phyloP scores from a whole-genome alignment of 1,140 invertebrate genomes.

The Caerostris darwini region DNA sequence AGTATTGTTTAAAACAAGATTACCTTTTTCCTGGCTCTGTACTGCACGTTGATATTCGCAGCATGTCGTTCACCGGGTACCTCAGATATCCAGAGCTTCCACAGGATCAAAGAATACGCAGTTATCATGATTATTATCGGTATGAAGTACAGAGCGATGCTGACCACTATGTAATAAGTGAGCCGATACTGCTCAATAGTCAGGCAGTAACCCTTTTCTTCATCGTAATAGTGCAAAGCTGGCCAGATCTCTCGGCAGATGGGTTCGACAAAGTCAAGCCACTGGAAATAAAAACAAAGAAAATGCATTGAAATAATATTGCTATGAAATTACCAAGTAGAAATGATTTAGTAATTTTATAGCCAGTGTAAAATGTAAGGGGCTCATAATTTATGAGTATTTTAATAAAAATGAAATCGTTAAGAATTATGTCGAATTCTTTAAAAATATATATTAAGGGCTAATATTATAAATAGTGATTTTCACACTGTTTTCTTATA shows the following conservation, averaged over 20 bases:
- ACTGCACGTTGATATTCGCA: conserved; percentile 78
- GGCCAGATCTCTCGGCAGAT: conserved; percentile 79
- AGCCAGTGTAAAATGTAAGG: too few relatives aligned
- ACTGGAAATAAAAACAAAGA: conserved; percentile 62
- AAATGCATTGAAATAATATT: neutral
- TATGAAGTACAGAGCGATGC: conserved; percentile 83
- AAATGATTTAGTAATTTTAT: too few relatives aligned
- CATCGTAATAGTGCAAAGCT: conserved; percentile 49
- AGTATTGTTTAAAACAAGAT: neutral
- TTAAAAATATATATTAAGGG: too few relatives aligned
- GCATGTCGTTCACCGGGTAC: conserved; percentile 80
- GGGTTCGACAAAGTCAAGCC: conserved; percentile 77
- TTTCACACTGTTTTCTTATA: too few relatives aligned
- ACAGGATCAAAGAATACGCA: conserved; percentile 83
- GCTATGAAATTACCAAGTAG: neutral
- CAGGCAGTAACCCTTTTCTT: conserved; percentile 54
- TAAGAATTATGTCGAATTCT: too few relatives aligned
- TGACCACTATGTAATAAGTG: conserved; percentile 82
- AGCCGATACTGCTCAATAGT: conserved; percentile 76
- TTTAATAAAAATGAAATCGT: too few relatives aligned
- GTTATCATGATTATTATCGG: conserved; percentile 83
- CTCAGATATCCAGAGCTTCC: conserved; percentile 81
- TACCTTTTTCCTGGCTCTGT: conserved; percentile 78
- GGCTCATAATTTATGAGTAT: too few relatives aligned
- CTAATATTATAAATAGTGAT: too few relatives aligned